phyloP scores from a whole-genome alignment of 2,797 vertebrate genomes.

The Myiotriccus ornatus region DNA sequence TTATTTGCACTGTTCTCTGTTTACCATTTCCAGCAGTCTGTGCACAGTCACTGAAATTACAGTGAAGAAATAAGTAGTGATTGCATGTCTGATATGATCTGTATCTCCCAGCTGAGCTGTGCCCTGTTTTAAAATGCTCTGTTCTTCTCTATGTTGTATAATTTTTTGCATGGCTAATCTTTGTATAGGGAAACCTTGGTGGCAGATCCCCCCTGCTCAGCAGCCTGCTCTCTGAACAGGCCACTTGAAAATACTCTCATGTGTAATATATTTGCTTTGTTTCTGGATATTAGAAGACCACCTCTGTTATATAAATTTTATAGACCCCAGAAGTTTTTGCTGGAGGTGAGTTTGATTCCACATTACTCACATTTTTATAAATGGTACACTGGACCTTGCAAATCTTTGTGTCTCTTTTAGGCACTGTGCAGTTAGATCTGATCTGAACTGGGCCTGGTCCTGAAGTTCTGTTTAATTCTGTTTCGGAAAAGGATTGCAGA shows the following conservation, averaged over 20 bases:
- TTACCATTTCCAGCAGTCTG: background rate
- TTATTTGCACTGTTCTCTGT: background rate
- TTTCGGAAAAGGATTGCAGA: background rate
- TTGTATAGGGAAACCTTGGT: background rate
- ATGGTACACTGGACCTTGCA: background rate
- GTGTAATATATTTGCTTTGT: background rate
- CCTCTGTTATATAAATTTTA: background rate
- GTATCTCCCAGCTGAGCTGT: background rate
- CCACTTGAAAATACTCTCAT: background rate
- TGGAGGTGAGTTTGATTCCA: background rate
- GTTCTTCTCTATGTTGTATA: background rate
- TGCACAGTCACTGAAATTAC: background rate
- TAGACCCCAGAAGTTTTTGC: background rate
- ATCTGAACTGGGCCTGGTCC: background rate
- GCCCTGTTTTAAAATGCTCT: background rate
- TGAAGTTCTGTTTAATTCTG: background rate
- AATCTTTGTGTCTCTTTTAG: background rate
- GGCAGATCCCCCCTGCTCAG: background rate
- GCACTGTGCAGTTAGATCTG: background rate
- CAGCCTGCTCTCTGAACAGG: background rate
- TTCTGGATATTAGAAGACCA: background rate
- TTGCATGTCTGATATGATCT: background rate
- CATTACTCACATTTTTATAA: background rate
- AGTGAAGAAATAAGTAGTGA: background rate
- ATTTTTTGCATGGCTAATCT: background rate